phyloP scores from a whole-genome alignment of 2,888 invertebrate genomes.

The Drosophila tripunctata region DNA sequence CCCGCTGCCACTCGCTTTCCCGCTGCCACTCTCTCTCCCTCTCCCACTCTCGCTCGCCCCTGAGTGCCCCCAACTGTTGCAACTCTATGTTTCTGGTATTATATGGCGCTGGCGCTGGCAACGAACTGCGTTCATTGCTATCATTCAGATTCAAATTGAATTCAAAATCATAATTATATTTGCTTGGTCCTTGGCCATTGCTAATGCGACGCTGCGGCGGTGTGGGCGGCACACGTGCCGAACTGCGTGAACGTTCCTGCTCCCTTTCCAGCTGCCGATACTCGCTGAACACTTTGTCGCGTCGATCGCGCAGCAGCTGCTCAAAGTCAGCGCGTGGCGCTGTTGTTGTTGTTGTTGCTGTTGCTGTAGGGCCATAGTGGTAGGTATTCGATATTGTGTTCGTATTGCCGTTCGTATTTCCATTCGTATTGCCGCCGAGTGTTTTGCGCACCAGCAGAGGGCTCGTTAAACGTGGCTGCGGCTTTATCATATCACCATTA shows the following conservation, averaged over 20 bases:
- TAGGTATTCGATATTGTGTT: constrained; percentile 71
- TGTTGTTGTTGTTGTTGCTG: constrained; percentile 50
- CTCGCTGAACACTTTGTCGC: constrained; percentile 83
- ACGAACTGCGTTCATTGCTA: constrained; percentile 56
- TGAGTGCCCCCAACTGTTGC: background rate
- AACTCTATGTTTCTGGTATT: constrained; percentile 39
- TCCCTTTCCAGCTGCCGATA: constrained; percentile 47
- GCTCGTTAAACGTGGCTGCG: constrained; percentile 91
- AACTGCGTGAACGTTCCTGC: constrained; percentile 34
- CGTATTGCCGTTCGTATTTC: constrained; percentile 26
- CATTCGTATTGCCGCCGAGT: constrained; percentile 81
- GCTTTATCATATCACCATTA: constrained; percentile 86
- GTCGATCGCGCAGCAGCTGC: constrained; percentile 83
- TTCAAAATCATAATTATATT: constrained; percentile 81
- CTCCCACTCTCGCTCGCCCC: background rate
- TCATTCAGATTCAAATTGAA: constrained; percentile 80
- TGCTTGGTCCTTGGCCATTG: constrained; percentile 40
- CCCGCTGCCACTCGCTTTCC: background rate
- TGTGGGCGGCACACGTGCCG: constrained; percentile 60
- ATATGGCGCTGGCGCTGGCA: constrained; percentile 41
- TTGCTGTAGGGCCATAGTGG: constrained; percentile 50
- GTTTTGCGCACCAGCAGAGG: constrained; percentile 93
- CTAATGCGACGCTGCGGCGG: constrained; percentile 54
- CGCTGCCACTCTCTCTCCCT: background rate
- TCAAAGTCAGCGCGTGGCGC: constrained; percentile 84